Evolutionary conservation across 2,888 invertebrate genomes (phyloP).

Genomic region (Melieria omissa): DNA sequence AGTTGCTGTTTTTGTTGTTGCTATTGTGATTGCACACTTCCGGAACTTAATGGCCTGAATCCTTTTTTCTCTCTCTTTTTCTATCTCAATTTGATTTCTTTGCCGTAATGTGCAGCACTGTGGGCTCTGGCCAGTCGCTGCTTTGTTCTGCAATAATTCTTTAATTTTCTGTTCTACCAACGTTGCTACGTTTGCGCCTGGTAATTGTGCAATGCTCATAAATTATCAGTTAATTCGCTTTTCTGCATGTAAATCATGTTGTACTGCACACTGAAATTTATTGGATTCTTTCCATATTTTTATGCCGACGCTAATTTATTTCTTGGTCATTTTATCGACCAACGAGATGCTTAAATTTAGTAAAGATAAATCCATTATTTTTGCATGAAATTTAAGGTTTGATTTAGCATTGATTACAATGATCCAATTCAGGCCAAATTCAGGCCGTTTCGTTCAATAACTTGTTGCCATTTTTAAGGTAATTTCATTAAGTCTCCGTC

Average conservation of each 20-base stretch:
- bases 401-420: too few species aligned
- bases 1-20: slow-evolving; percentile 5
- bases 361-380: too few species aligned
- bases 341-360: too few species aligned
- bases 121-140: slow-evolving; percentile 43
- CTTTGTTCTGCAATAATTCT: slow-evolving; percentile 54
- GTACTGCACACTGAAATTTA: slow-evolving; percentile 7
- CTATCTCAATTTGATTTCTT: not conserved
- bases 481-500: too few species aligned
- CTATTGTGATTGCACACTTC: slow-evolving; percentile 56
- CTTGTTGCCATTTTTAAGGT: too few species aligned
- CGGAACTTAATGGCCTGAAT: slow-evolving; percentile 67
- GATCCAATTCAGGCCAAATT: too few species aligned
- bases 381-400: too few species aligned
- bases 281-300: not conserved
- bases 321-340: too few species aligned
- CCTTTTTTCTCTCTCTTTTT: slow-evolving; percentile 55
- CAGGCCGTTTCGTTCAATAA: too few species aligned
- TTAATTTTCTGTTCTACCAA: slow-evolving; percentile 1
- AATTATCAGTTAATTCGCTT: slow-evolving; percentile 3
- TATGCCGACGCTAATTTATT: too few species aligned
- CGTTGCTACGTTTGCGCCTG: not conserved
- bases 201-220: not conserved
- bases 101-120: not conserved
- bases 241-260: not conserved